Evolutionary conservation across 2,888 invertebrate genomes (phyloP).

Genomic region (Parascotia fuliginaria): DNA sequence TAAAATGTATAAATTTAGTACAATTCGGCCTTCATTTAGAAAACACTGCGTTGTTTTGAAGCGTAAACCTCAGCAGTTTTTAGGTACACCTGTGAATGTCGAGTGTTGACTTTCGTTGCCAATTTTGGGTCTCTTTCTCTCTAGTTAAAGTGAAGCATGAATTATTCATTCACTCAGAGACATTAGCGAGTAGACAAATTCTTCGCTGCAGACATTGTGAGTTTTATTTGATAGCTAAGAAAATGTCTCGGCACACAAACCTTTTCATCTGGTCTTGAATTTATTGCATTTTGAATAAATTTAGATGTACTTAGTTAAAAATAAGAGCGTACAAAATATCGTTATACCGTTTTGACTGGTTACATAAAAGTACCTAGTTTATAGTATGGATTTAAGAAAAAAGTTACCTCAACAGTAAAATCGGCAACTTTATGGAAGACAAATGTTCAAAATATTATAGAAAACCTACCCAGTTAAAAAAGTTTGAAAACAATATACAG

Average conservation of each 20-base stretch:
- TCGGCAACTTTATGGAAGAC: too few species aligned
- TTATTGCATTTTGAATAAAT: too few species aligned
- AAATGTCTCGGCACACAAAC: not conserved
- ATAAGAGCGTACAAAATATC: too few species aligned
- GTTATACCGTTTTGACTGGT: too few species aligned
- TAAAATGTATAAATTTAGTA: not conserved
- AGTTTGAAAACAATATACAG: too few species aligned
- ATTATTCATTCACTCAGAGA: constrained; percentile 36
- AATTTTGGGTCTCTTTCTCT: constrained; percentile 21
- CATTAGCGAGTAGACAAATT: constrained; percentile 34
- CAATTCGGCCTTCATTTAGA: not conserved
- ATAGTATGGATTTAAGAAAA: too few species aligned
- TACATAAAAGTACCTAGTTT: too few species aligned
- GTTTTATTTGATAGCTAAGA: constrained; percentile 3
- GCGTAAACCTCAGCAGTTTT: not conserved
- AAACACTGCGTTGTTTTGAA: not conserved
- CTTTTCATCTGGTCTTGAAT: too few species aligned
- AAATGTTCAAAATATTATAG: too few species aligned
- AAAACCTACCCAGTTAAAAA: too few species aligned
- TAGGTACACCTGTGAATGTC: constrained; percentile 2
- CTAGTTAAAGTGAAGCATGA: constrained; percentile 24
- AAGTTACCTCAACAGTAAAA: too few species aligned
- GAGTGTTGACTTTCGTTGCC: constrained; percentile 19
- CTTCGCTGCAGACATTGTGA: constrained; percentile 8
- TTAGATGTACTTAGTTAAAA: too few species aligned